Base-by-base conservation (phyloP, 2,797 vertebrate species). In the Poecile montanus region DNA sequence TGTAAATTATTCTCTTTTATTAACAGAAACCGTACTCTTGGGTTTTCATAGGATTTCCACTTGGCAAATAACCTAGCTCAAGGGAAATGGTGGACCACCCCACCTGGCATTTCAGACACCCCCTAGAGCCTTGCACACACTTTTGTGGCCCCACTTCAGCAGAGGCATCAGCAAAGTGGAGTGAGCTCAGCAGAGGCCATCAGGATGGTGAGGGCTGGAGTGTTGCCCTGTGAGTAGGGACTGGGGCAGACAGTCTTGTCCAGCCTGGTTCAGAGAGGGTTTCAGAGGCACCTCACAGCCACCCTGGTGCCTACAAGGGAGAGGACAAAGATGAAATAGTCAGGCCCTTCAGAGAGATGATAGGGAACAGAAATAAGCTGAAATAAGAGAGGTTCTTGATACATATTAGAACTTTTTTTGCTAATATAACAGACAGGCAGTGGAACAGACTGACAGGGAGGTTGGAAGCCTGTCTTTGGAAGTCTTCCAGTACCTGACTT, bases 141-240 rank as follows among this genome's bases (percentile, higher is more conserved):
- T 38, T 89, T 61, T 48, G 51, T 51, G 34, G 2, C 13, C 5
- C 25, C 13, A 27, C 11, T 57, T 75, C 25, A 61, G 54, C 53
- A 56, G 72, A 71, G 47, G 16, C 40, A 53, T 19, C 53, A 36
- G 51, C 47, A 74, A 74, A 36, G 13, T 11, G 36, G 26, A 75
- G 22, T 29, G 26, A 54, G 44, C 50, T 85, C 71, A 38, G 16
- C 51, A 87, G 42, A 34, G 20, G 16, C 23, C 48, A 47, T 20
- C 23, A 34, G 45, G 14, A 48, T 34, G 44, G 18, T 1, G 10
- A 45, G 5, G 22, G 29, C 15, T 82, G 62, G 56, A 78, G 26
- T 0, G 0, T 1, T 67, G 38, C 11, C 18, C 62, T 2, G 1
- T 44, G 26, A 36, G 7, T 5, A 45, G 30, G 36, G 16, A 10